Conservation (phyloP, 2,113 vertebrate genomes). For the Atrichornis clamosus region DNA sequence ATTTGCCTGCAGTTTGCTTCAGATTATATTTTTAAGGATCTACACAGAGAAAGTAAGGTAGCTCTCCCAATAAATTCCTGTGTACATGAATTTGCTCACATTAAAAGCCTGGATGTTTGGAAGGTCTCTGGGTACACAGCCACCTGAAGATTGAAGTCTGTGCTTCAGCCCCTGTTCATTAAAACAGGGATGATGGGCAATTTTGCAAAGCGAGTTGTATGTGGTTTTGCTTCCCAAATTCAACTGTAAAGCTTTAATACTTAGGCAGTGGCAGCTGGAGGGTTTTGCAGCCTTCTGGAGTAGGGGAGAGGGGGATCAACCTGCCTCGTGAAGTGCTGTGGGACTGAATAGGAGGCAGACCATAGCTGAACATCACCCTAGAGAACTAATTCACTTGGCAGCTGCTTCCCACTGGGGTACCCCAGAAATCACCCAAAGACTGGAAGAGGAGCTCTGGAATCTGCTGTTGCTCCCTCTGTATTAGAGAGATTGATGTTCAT, state of each 20-base stretch:
- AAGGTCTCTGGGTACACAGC: not conserved
- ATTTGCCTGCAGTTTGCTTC: not conserved
- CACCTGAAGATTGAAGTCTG: not conserved
- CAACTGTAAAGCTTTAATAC: not conserved
- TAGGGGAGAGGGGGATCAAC: not conserved
- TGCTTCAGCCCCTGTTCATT: not conserved
- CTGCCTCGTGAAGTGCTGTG: not conserved
- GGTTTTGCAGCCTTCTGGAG: not conserved
- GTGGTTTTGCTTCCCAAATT: not conserved
- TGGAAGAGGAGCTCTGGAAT: not conserved
- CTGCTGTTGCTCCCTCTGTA: not conserved
- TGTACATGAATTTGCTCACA: not conserved
- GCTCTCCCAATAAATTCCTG: not conserved
- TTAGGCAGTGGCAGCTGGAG: not conserved
- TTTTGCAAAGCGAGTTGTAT: not conserved
- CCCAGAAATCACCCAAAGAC: not conserved
- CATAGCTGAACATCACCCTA: not conserved
- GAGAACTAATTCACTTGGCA: not conserved
- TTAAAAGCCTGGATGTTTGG: not conserved
- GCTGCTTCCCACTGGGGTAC: not conserved
- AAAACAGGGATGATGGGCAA: not conserved
- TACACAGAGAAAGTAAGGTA: not conserved
- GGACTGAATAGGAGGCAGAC: not conserved
- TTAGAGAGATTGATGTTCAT: not conserved
- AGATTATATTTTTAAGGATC: not conserved